Evolutionary conservation across 2,113 vertebrate genomes (phyloP), one percentile per base, ranked within the genome.

Genomic region (Lepus americanus): DNA sequence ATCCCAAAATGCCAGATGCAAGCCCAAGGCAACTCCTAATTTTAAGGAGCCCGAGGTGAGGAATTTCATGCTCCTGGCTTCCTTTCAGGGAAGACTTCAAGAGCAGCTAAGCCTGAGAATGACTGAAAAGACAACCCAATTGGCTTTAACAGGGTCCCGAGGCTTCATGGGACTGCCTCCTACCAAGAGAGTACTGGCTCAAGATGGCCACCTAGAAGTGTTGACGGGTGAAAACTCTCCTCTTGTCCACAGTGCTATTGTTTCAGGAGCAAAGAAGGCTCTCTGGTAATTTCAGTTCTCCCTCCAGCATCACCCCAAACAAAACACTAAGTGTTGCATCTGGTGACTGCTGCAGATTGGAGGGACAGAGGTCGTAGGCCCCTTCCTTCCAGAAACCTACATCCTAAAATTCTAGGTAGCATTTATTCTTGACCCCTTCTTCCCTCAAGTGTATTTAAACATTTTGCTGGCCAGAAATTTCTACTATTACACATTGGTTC

Each of bases 381-480:
- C 55, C 33, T 19, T 17, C 3, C 36, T 63, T 66, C 59, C 69
- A 83, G 79, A 93, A 92, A 95, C 82, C 49, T 23, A 31, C 13
- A 4, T 31, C 74, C 83, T 49, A 16, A 78, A 76, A 9, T 69
- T 93, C 59, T 51, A 53, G 49, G 33, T 9, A 8, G 19, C 55
- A 82, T 4, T 29, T 85, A 19, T 39, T 89, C 51, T 84, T 61
- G n/a, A 53, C 39, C 59, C 86, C 27, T 79, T 20, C 51, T 59
- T 82, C 19, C 23, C 33, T 87, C 49, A 10, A 19, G 33, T 87
- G 73, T 12, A 23, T 74, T 39, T 5, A 67, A 44, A 22, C 64
- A 74, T 44, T 84, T 81, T 39, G 39, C 87, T 96, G 89, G 84
- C 39, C 89, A 78, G 77, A 90, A 92, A 81, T 12, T 23, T 81